A percentile compares a stretch with the other conserved stretches of the same genome.
Evolutionary conservation across 1,140 invertebrate species (phyloP).

Genomic region (Caenorhabditis briggsae): DNA sequence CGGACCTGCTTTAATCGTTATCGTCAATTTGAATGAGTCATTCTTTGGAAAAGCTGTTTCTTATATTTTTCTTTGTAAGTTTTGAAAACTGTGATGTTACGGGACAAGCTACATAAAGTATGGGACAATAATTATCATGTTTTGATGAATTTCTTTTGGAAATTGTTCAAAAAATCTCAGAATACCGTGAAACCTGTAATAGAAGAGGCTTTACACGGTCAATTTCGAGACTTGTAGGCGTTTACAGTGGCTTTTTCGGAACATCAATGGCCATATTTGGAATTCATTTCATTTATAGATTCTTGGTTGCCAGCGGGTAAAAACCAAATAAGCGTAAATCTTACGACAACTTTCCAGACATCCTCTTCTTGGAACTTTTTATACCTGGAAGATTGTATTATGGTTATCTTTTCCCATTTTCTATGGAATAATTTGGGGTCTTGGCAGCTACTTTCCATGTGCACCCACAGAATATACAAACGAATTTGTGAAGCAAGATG

Average conservation of each 20-base stretch:
- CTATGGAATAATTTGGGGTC: constrained; percentile 8
- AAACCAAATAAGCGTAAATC: not conserved
- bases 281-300: constrained; percentile 23
- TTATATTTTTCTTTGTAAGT: not conserved
- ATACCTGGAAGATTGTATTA: not conserved
- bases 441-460: not conserved
- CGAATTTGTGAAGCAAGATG: not conserved
- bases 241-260: not conserved
- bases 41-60: not conserved
- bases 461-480: constrained; percentile 1
- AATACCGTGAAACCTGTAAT: too few relatives aligned
- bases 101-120: too few relatives aligned
- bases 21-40: not conserved
- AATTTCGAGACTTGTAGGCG: not conserved
- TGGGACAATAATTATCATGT: too few relatives aligned
- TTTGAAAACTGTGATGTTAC: too few relatives aligned
- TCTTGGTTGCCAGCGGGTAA: not conserved
- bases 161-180: too few relatives aligned
- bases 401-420: not conserved
- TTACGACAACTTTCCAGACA: not conserved
- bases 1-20: constrained; percentile 7
- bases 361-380: not conserved
- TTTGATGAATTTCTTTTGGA: too few relatives aligned
- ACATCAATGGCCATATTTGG: constrained; percentile 14
- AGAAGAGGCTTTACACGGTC: too few relatives aligned